Base-by-base conservation (phyloP, 2,888 invertebrate genomes). In the Leptogaster cylindrica region DNA sequence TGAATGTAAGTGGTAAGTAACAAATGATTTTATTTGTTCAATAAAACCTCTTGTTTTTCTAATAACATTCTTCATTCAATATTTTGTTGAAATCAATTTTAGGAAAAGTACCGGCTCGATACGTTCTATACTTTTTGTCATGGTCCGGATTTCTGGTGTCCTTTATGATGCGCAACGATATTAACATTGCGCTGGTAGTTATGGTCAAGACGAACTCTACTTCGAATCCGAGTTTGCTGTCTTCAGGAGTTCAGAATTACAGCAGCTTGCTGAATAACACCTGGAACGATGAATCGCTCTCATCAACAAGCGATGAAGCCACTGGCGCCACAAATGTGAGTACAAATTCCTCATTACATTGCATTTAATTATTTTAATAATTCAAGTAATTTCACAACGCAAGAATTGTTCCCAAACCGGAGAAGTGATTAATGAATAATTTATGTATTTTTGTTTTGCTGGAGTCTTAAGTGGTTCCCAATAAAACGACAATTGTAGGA, bases 141-240 rank as follows among this genome's bases (percentile, higher is more conserved):
- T 89, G 89, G 84, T 85, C 87, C 27, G 89, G 89, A 51, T 89
- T 89, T 75, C 81, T 89, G 67, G 89, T 89, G 4, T 89, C 89
- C 2, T 89, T 89, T 74, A 89, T 89, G 89, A 89, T 89, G 89
- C 82, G 89, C 55, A 89, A 86, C 72, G 89, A 89, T 78, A 89
- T 89, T 73, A 89, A 89, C 77, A 82, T 89, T 71, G 87, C 89
- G 1, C 85, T 89, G 71, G 88, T 89, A 18, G 88, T 87, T 4
- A 89, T 89, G 89, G 87, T 85, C 7, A 69, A 71, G 20, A 67
- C 73, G 3, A 50, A 65, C 33, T 48, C 48, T 5, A 25, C 39
- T n/a, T 36, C 7, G 18, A 39, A 12, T 23, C 41, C 41, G 14
- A 41, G 18, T 10, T 18, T 16, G 6, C 1, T 41, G 16, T 5